phyloP scores from a whole-genome alignment of 2,888 invertebrate genomes.

The Oligia strigilis region DNA sequence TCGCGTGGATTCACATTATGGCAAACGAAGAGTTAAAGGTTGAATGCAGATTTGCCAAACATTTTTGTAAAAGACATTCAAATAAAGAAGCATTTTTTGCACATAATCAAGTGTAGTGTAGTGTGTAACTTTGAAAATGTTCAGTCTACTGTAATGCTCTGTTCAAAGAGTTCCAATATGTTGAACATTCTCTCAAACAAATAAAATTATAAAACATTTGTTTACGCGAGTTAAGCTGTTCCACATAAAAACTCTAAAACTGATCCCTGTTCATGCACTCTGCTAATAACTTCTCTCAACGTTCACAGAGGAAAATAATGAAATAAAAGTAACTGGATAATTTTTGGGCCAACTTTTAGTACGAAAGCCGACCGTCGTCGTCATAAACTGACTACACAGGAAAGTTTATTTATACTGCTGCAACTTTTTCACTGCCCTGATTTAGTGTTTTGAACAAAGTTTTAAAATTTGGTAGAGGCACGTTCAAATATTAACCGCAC shows the following conservation, averaged over 20 bases:
- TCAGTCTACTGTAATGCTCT: conserved; percentile 33
- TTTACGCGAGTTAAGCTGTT: conserved; percentile 20
- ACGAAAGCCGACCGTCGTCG: conserved; percentile 35
- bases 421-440: conserved; percentile 64
- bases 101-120: conserved; percentile 29
- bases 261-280: conserved; percentile 29
- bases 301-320: conserved; percentile 38
- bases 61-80: not conserved
- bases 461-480: conserved; percentile 79
- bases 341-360: conserved; percentile 54
- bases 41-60: not conserved
- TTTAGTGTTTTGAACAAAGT: conserved; percentile 58
- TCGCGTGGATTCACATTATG: no score
- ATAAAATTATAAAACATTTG: conserved; percentile 32
- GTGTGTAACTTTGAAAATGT: conserved; percentile 28
- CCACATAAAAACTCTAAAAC: conserved; percentile 23
- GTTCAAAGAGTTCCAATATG: conserved; percentile 41
- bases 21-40: not conserved
- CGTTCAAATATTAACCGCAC: conserved; percentile 29
- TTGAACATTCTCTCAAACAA: conserved; percentile 32
- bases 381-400: conserved; percentile 58
- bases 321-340: conserved; percentile 49
- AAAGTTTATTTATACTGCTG: conserved; percentile 59
- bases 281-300: conserved; percentile 44
- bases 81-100: conserved; percentile 3